Evolutionary conservation across 1,140 invertebrate genomes (phyloP).

Genomic region (Bilobella aurantiaca): DNA sequence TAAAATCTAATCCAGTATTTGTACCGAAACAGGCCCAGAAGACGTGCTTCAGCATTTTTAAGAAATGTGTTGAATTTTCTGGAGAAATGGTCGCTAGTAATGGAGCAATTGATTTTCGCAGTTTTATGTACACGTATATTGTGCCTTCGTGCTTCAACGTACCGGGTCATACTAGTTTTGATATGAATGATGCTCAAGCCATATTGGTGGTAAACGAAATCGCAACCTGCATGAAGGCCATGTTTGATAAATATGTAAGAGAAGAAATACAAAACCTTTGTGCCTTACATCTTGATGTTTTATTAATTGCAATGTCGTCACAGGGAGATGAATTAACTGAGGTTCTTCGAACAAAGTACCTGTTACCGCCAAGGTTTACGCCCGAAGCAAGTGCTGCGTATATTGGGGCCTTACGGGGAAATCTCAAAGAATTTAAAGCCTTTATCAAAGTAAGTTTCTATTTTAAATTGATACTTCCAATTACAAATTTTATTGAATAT

Average conservation of each 20-base stretch:
- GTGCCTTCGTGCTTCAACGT: conserved; percentile 50
- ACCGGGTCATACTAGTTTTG: conserved; percentile 47
- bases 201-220: conserved; percentile 43
- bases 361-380: conserved; percentile 42
- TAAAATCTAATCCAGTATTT: conserved; percentile 14
- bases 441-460: conserved; percentile 43
- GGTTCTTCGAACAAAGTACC: conserved; percentile 43
- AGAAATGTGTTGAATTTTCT: conserved; percentile 46
- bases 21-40: conserved; percentile 48
- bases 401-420: conserved; percentile 43
- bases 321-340: conserved; percentile 44
- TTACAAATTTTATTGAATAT: background rate
- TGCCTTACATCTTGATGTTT: background rate
- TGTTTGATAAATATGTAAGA: conserved; percentile 43
- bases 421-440: conserved; percentile 44
- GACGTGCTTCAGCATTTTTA: conserved; percentile 48
- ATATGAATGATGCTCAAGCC: conserved; percentile 48
- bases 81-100: conserved; percentile 43
- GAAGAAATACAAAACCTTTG: background rate
- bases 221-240: conserved; percentile 41
- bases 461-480: background rate
- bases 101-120: conserved; percentile 41
- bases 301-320: conserved; percentile 14
- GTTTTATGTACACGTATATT: conserved; percentile 47
- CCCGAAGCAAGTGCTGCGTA: conserved; percentile 40